A percentile compares a stretch with the other conserved stretches of the same genome.
These are phyloP conservation scores for Passer montanus DNA, from an alignment of 2,113 vertebrate genomes.

Conservation along the genomic window DNA sequence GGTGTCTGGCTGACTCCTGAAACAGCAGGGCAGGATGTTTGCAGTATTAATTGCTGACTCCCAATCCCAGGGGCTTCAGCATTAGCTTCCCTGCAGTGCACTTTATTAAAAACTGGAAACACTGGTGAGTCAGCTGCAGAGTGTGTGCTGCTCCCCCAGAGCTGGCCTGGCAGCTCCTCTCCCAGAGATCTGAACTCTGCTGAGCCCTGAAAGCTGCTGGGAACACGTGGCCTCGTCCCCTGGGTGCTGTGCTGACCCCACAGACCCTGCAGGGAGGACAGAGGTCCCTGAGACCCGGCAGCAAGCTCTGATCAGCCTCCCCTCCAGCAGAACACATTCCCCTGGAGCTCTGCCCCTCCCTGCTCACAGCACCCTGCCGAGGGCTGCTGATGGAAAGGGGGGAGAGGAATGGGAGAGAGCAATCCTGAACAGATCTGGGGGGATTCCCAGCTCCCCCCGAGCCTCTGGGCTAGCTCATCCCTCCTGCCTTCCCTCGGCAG, in stretches of 20 bases:
- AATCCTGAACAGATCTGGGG: background rate
- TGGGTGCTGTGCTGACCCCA: background rate
- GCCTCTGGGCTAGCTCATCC: background rate
- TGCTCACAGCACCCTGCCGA: background rate
- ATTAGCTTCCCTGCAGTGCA: conserved; percentile 2
- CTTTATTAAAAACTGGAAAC: background rate
- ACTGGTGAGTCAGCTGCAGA: background rate
- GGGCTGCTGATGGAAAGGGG: background rate
- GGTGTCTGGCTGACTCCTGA: background rate
- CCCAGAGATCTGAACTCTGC: background rate
- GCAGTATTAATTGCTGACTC: background rate
- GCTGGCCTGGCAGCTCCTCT: conserved; percentile 3
- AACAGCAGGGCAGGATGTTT: background rate
- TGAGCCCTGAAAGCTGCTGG: background rate
- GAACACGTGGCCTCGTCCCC: background rate
- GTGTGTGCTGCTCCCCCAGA: background rate
- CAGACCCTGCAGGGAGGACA: background rate
- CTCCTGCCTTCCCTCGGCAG: background rate
- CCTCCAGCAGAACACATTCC: background rate
- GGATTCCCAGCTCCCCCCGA: background rate
- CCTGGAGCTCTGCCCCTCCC: background rate
- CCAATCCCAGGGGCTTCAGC: background rate
- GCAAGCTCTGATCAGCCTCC: background rate
- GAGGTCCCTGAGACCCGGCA: background rate
- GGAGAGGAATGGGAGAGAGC: background rate